phyloP scores from a whole-genome alignment of 1,140 invertebrate species.

The Lasioglossum albipes region DNA sequence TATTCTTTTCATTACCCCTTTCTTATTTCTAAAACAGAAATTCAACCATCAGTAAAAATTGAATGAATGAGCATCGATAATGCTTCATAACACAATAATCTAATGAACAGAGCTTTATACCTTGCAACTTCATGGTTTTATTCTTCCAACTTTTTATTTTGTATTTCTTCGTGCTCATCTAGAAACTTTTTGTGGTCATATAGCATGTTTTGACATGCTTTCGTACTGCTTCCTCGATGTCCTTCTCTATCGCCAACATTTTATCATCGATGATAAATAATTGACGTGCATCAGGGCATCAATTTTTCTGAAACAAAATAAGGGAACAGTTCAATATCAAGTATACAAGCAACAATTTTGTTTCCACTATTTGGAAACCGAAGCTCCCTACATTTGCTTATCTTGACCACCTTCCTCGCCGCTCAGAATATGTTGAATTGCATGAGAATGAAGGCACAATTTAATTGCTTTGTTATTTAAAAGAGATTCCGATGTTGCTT shows the following conservation, averaged over 20 bases:
- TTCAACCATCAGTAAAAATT: constrained; percentile 19
- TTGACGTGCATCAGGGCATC: constrained; percentile 32
- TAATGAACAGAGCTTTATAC: constrained; percentile 42
- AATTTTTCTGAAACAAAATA: constrained; percentile 57
- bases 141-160: constrained; percentile 62
- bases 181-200: constrained; percentile 63
- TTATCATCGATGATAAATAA: constrained; percentile 61
- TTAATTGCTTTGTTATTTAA: constrained; percentile 54
- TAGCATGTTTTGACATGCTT: constrained; percentile 51
- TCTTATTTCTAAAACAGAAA: constrained; percentile 64
- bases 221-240: constrained; percentile 34
- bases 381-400: constrained; percentile 23
- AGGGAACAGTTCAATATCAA: neutral
- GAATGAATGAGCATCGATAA: neutral
- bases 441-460: constrained; percentile 55
- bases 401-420: constrained; percentile 40
- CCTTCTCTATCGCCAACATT: constrained; percentile 44
- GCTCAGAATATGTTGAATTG: constrained; percentile 55
- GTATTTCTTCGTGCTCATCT: constrained; percentile 55
- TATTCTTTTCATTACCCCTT: constrained; percentile 55
- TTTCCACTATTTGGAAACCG: no score
- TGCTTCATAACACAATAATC: no score
- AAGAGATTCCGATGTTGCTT: constrained; percentile 46
- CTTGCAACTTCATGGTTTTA: constrained; percentile 60
- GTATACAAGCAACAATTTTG: neutral